Evolutionary conservation across 2,113 vertebrate genomes (phyloP).

Genomic region (Glareola pratincola): DNA sequence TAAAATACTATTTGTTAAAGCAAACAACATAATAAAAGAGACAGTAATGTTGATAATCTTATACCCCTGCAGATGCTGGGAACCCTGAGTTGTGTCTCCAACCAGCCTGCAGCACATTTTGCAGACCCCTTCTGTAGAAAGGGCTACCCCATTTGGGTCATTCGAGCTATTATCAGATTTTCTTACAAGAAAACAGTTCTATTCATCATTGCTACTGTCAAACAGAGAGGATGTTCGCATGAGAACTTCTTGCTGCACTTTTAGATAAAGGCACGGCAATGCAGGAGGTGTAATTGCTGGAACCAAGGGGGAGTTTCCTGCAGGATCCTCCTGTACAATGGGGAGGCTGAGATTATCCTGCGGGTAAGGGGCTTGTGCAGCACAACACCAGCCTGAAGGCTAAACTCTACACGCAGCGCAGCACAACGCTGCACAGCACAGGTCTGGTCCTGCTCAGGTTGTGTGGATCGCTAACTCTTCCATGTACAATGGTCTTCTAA

Average conservation of each 20-base stretch:
- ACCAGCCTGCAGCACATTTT: not conserved
- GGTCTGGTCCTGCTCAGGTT: not conserved
- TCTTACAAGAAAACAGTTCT: not conserved
- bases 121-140: not conserved
- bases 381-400: not conserved
- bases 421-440: not conserved
- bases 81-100: not conserved
- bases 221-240: not conserved
- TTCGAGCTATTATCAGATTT: fast-evolving
- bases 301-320: not conserved
- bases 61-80: not conserved
- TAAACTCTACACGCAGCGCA: not conserved
- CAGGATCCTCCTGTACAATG: not conserved
- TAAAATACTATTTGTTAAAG: not conserved
- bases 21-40: not conserved
- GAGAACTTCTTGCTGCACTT: not conserved
- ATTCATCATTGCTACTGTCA: not conserved
- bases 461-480: not conserved
- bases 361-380: not conserved
- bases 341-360: not conserved
- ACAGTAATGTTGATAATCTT: not conserved
- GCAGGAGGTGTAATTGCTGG: not conserved
- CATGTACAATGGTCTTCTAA: not conserved
- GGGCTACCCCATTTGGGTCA: not conserved
- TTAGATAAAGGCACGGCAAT: not conserved